Evolutionary conservation across 1,140 invertebrate genomes (phyloP).

Genomic region (Amphibalanus amphitrite): DNA sequence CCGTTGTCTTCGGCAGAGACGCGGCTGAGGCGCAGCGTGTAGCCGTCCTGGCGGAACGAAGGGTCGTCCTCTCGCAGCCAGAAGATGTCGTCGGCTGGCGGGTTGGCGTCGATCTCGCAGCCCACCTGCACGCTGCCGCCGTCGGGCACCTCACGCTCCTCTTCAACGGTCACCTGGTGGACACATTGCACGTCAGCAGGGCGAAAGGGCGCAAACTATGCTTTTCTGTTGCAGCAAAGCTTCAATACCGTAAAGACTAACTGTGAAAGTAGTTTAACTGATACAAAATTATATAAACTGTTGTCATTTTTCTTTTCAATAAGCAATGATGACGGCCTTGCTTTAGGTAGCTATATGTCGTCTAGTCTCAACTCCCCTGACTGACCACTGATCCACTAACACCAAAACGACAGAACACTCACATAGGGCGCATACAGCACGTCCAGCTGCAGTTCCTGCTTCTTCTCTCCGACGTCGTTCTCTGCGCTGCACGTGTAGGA

Average conservation of each 20-base stretch:
- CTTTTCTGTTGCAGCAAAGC: no score
- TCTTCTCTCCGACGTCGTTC: slow-evolving; percentile 54
- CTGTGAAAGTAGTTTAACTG: no score
- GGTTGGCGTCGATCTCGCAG: slow-evolving; percentile 75
- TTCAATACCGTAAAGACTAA: no score
- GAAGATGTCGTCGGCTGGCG: slow-evolving; percentile 55
- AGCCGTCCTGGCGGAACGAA: slow-evolving; percentile 59
- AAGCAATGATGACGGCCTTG: no score
- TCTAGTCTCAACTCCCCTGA: no score
- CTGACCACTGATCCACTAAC: no score
- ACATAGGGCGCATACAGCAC: slow-evolving; percentile 67
- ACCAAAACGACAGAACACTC: slow-evolving; percentile 26
- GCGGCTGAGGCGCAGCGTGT: slow-evolving; percentile 47
- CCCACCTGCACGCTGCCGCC: slow-evolving; percentile 61
- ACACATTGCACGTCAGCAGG: slow-evolving; percentile 76
- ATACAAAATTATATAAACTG: no score
- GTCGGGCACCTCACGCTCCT: slow-evolving; percentile 47
- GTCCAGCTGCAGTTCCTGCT: slow-evolving; percentile 61
- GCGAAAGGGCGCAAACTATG: no score
- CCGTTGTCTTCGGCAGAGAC: slow-evolving; percentile 66
- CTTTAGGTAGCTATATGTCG: no score
- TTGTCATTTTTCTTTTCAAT: no score
- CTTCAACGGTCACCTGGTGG: slow-evolving; percentile 37
- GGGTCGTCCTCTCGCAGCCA: slow-evolving; percentile 70
- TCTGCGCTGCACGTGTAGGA: slow-evolving; percentile 71